Conservation (phyloP, 2,113 vertebrate species). For the Triplophysa tibetana region DNA sequence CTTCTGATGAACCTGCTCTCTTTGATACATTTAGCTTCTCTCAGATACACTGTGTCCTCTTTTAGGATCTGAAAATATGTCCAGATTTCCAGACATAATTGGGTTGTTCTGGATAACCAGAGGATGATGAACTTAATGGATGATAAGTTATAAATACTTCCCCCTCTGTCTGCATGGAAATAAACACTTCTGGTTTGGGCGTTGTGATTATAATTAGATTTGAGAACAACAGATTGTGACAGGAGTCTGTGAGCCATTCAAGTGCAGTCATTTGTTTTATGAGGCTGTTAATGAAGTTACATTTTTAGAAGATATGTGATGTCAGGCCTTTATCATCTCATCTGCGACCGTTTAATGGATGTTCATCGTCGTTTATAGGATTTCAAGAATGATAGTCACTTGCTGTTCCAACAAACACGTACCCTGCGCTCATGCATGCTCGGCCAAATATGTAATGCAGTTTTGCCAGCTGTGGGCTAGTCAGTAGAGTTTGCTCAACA, state of each 20-base stretch:
- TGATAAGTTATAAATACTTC: not conserved
- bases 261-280: slow-evolving; percentile 13
- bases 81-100: not conserved
- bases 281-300: slow-evolving; percentile 35
- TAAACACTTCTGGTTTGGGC: not conserved
- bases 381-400: not conserved
- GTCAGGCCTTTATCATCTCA: slow-evolving; percentile 11
- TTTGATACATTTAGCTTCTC: no score
- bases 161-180: not conserved
- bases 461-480: not conserved
- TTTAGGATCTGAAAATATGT: not conserved
- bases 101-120: not conserved
- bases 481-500: not conserved
- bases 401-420: not conserved
- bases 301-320: slow-evolving; percentile 23
- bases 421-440: not conserved
- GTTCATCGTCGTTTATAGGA: slow-evolving; percentile 15
- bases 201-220: slow-evolving; percentile 31
- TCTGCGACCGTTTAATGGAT: not conserved
- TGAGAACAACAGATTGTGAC: slow-evolving; percentile 23
- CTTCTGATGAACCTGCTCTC: no score
- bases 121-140: not conserved
- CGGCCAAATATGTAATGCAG: not conserved
- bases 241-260: slow-evolving; percentile 4
- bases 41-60: no score